phyloP scores from a whole-genome alignment of 2,113 vertebrate species.

The Ictalurus punctatus region DNA sequence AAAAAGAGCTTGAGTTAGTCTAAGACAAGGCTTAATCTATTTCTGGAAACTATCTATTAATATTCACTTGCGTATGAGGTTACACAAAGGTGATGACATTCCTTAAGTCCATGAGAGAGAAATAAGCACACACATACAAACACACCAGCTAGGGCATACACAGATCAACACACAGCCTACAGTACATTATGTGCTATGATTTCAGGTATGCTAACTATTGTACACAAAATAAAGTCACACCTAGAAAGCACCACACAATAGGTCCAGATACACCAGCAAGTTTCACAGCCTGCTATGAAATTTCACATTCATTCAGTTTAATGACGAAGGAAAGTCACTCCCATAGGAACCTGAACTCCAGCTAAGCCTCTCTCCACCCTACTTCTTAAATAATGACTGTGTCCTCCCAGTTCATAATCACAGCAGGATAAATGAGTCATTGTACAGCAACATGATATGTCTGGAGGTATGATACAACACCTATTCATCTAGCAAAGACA shows the following conservation, averaged over 20 bases:
- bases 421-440: conserved; percentile 44
- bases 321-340: conserved; percentile 27
- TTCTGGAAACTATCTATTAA: not conserved
- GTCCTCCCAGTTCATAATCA: conserved; percentile 38
- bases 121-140: not conserved
- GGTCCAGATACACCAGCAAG: not conserved
- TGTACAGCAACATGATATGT: conserved; percentile 20
- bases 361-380: conserved; percentile 42
- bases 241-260: conserved; percentile 40
- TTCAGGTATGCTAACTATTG: conserved; percentile 2
- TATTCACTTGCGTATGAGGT: not conserved
- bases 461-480: conserved; percentile 20
- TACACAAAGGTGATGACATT: not conserved
- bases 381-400: conserved; percentile 35
- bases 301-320: conserved; percentile 23
- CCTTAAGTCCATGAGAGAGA: not conserved
- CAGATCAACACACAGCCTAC: not conserved
- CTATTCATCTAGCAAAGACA: conserved; percentile 11
- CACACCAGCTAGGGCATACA: not conserved
- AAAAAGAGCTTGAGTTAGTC: not conserved
- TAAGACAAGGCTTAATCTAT: not conserved
- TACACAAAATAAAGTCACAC: conserved; percentile 28
- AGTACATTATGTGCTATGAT: not conserved
- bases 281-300: conserved; percentile 35
- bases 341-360: conserved; percentile 4